Percentiles rank a stretch among this genome's conserved stretches.
Evolutionary conservation across 2,113 vertebrate genomes (phyloP).

Genomic region (Holacanthus passer): DNA sequence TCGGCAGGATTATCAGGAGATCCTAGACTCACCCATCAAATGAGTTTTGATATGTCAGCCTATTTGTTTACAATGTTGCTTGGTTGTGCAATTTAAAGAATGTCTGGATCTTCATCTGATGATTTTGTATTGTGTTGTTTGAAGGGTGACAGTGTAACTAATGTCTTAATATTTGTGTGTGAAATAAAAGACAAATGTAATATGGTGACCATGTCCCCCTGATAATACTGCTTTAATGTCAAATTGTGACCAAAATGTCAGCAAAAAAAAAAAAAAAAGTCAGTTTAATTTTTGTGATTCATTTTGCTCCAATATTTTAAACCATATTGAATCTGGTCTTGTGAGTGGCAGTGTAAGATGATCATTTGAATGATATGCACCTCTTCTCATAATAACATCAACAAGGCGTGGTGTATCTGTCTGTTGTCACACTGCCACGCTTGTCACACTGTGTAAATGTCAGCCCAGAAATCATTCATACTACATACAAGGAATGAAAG

Average conservation of each 20-base stretch:
- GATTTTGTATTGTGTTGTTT: slow-evolving; percentile 84
- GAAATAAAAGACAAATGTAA: slow-evolving; percentile 79
- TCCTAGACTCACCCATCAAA: slow-evolving; percentile 95
- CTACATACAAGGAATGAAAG: slow-evolving; percentile 44
- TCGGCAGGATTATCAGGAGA: slow-evolving; percentile 95
- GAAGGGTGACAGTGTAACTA: slow-evolving; percentile 82
- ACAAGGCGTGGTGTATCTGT: slow-evolving; percentile 33
- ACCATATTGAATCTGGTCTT: slow-evolving; percentile 47
- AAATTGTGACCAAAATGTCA: slow-evolving; percentile 53
- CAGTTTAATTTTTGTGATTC: slow-evolving; percentile 27
- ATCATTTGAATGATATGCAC: slow-evolving; percentile 6
- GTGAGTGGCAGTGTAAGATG: slow-evolving; percentile 37
- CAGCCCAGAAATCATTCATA: slow-evolving; percentile 45
- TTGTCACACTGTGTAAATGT: slow-evolving; percentile 62
- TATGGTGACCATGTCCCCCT: slow-evolving; percentile 57
- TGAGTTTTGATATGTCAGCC: slow-evolving; percentile 79
- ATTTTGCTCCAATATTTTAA: slow-evolving; percentile 20
- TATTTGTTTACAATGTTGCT: slow-evolving; percentile 81
- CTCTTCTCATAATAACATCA: slow-evolving; percentile 26
- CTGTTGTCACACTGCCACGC: slow-evolving; percentile 60
- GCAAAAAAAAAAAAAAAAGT: slow-evolving; percentile 14
- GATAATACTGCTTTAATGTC: slow-evolving; percentile 66
- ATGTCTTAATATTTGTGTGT: slow-evolving; percentile 84
- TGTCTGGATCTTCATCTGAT: slow-evolving; percentile 81
- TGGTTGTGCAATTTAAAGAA: slow-evolving; percentile 82